phyloP scores from a whole-genome alignment of 1,140 invertebrate species.

The Pseudomyrmex sp. region DNA sequence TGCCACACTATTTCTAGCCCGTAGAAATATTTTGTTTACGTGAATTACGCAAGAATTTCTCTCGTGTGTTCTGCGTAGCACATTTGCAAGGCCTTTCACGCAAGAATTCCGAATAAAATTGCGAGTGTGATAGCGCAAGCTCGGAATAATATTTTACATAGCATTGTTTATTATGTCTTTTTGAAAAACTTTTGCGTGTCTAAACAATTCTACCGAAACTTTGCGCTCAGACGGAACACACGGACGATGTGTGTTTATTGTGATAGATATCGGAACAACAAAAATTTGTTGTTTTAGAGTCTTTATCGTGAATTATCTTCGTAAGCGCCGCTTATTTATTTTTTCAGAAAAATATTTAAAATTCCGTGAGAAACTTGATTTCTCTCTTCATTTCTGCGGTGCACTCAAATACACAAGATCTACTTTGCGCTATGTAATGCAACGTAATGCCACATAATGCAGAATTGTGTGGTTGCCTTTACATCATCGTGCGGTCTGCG shows the following conservation, averaged over 20 bases:
- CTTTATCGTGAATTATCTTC: neutral
- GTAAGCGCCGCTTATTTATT: neutral
- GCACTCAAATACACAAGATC: neutral
- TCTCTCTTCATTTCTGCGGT: neutral
- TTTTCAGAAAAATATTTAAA: neutral
- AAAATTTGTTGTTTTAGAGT: neutral
- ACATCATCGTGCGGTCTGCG: neutral
- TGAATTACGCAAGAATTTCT: slow-evolving; percentile 26
- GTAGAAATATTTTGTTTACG: slow-evolving; percentile 48
- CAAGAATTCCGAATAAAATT: slow-evolving; percentile 6
- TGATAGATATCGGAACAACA: neutral
- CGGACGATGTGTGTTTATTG: neutral
- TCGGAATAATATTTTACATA: slow-evolving; percentile 2
- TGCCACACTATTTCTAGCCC: slow-evolving; percentile 12
- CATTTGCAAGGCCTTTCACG: neutral
- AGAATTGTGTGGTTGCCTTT: neutral
- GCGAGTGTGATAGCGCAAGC: neutral
- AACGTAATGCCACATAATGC: too few relatives aligned
- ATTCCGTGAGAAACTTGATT: neutral
- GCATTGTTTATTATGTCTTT: neutral
- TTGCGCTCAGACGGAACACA: neutral
- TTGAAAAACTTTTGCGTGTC: neutral
- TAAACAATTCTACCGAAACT: too few relatives aligned
- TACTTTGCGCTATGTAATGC: neutral
- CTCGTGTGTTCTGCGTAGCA: neutral